Evolutionary conservation across 2,113 vertebrate species (phyloP), one percentile per base, ranked within the genome.

Genomic region (Lipophrys pholis): DNA sequence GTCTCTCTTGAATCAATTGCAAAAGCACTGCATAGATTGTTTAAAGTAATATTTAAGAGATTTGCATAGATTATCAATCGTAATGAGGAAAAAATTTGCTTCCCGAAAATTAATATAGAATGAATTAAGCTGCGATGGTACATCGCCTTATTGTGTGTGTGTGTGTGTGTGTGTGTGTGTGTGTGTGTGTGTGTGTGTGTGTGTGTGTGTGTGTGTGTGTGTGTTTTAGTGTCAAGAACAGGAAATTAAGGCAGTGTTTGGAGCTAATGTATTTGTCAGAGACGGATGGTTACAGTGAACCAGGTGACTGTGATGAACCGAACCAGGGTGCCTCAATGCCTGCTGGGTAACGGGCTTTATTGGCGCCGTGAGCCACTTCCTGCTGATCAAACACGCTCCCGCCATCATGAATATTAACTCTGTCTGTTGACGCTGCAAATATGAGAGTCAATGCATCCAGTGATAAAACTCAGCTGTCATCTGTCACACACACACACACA

Each of bases 11-110:
- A 88, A 86, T 76, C 79, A 64, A 86, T 84, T 85, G 81, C 86
- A 92, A 69, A 89, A 78, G 50, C 75, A 48, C 83, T 86, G 85
- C 84, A 72, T 72, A 82, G 90, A 85, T 72, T 75, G 78, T 86
- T 86, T 79, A 89, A 87, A 88, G 77, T 81, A 66, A 90, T 85
- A 84, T 83, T 86, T 90, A 83, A 91, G 81, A 90, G 80, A 91
- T 89, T 91, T 91, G 91, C 91, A 93, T 91, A 93, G 89, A 93
- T 93, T 83, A 91, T 89, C 86, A 90, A 78, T 86, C 66, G 63
- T 80, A 84, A 83, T 82, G n/a, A n/a, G n/a, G n/a, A 79, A 85
- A 85, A 80, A 81, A 81, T 63, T 72, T 87, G 86, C 83, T 90
- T 90, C 80, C 86, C 74, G 11, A 89, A 89, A 85, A 89, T 83